Conservation (phyloP, 2,113 vertebrate species). For the Pao palembangensis region DNA sequence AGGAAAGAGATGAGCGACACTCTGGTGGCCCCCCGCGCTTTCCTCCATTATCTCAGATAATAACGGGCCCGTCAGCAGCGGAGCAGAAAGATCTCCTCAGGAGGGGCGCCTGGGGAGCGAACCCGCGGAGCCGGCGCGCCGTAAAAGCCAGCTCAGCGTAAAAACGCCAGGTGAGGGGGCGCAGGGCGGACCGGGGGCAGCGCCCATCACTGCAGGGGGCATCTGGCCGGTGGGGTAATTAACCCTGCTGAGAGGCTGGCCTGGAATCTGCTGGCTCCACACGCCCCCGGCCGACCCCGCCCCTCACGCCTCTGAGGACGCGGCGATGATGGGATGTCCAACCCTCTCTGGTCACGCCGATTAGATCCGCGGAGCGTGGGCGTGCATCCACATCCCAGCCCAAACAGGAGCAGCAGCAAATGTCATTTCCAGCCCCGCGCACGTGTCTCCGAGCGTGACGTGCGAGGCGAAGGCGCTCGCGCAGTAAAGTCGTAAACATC, state of each 20-base stretch:
- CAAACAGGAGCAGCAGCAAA: too few species aligned
- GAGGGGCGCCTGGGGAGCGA: conserved; percentile 35
- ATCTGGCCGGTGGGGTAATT: conserved; percentile 60
- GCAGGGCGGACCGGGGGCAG: conserved; percentile 30
- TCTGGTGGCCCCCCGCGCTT: neutral
- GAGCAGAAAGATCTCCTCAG: conserved; percentile 61
- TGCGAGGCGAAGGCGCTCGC: too few species aligned
- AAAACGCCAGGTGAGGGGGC: conserved; percentile 50
- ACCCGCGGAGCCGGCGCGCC: conserved; percentile 17
- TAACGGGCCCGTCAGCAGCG: conserved; percentile 61
- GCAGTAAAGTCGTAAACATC: too few species aligned
- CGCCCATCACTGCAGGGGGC: conserved; percentile 45
- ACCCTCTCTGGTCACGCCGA: conserved; percentile 51
- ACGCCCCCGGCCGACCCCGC: conserved; percentile 43
- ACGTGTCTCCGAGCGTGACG: too few species aligned
- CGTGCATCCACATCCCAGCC: neutral
- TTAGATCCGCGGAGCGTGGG: conserved; percentile 39
- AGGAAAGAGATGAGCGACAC: conserved; percentile 46
- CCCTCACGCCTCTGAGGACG: conserved; percentile 24
- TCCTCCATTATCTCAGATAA: conserved; percentile 48
- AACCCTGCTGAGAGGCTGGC: conserved; percentile 57
- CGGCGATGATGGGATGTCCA: conserved; percentile 55
- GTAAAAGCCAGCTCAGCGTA: conserved; percentile 46
- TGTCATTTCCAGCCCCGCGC: too few species aligned
- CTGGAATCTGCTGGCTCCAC: conserved; percentile 53